phyloP scores from a whole-genome alignment of 2,113 vertebrate genomes.

The Pipa parva region DNA sequence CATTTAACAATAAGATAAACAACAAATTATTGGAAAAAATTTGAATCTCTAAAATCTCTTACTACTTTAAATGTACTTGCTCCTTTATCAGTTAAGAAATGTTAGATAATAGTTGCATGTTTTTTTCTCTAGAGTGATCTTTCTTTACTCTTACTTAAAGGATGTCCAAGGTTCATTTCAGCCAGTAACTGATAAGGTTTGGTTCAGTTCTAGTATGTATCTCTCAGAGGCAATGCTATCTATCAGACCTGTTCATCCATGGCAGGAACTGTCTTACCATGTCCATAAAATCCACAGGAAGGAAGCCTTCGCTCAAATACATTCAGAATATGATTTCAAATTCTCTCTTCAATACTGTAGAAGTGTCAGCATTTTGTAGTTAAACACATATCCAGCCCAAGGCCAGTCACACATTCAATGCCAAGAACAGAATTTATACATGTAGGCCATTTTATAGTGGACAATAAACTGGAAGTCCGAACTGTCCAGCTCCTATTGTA shows the following conservation, averaged over 20 bases:
- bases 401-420: conserved; percentile 4
- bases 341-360: conserved; percentile 13
- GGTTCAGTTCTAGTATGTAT: conserved; percentile 14
- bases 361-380: conserved; percentile 18
- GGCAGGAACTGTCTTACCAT: conserved; percentile 34
- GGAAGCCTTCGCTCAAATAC: conserved; percentile 15
- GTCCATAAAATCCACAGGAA: conserved; percentile 41
- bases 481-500: no score
- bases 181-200: conserved; percentile 29
- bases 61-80: no score
- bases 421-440: no score
- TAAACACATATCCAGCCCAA: conserved; percentile 16
- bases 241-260: conserved; percentile 39
- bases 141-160: conserved; percentile 9
- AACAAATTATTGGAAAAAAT: no score
- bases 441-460: no score
- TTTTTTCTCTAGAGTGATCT: conserved; percentile 4
- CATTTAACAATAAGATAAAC: no score
- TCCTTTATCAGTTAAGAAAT: no score
- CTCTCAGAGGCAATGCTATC: conserved; percentile 34
- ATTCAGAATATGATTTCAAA: conserved; percentile 19
- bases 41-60: no score
- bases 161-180: conserved; percentile 38
- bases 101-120: conserved; percentile 12
- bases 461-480: no score